These are phyloP conservation scores for Drosophila ercepeae DNA, from an alignment of 1,140 invertebrate species.

Conservation along the genomic window DNA sequence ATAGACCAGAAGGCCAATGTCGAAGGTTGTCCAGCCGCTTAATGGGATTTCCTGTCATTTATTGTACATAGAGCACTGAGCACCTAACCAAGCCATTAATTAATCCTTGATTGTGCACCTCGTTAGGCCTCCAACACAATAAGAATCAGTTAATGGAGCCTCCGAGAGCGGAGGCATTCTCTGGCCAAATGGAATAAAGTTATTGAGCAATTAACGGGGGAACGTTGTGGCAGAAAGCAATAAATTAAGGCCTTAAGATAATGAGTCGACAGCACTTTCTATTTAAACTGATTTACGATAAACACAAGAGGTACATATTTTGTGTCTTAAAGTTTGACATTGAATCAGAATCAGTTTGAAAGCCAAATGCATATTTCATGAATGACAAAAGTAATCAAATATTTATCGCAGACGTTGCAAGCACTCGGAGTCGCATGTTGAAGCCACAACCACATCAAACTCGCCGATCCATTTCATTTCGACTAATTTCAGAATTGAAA, in stretches of 20 bases:
- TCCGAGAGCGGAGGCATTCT: conserved; percentile 8
- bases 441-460: conserved; percentile 63
- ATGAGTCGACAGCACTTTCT: neutral
- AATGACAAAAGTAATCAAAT: neutral
- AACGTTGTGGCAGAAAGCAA: neutral
- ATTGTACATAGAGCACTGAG: conserved; percentile 22
- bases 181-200: conserved; percentile 20
- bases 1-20: conserved; percentile 36
- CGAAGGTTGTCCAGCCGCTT: conserved; percentile 19
- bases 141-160: conserved; percentile 28
- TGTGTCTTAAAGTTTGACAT: neutral
- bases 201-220: conserved; percentile 19
- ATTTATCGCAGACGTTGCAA: neutral
- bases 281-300: neutral
- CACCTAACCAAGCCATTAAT: conserved; percentile 59
- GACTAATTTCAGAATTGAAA: conserved; percentile 13
- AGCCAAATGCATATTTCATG: neutral
- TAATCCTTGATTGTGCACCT: conserved; percentile 60
- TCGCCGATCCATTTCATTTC: conserved; percentile 12
- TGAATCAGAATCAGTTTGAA: neutral
- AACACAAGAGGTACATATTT: no score
- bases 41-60: conserved; percentile 32
- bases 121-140: conserved; percentile 27
- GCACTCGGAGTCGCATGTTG: conserved; percentile 44
- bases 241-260: neutral